These are phyloP conservation scores for Drosophila differens DNA, from an alignment of 2,888 invertebrate genomes.

Conservation along the genomic window DNA sequence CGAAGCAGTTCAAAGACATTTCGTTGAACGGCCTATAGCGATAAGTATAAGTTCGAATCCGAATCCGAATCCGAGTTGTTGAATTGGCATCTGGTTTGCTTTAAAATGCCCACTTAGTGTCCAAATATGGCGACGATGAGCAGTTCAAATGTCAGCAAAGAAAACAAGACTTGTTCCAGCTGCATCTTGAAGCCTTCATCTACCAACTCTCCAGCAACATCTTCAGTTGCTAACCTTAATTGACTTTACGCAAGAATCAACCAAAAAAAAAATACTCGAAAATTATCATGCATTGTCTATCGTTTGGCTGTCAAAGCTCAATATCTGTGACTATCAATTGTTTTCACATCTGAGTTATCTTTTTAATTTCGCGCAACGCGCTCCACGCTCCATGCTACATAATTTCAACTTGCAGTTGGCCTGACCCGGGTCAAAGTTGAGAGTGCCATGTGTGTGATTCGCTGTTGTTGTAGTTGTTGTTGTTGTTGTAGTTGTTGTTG, in stretches of 20 bases:
- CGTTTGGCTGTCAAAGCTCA: constrained; percentile 78
- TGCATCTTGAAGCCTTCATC: constrained; percentile 63
- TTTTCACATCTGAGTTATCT: constrained; percentile 83
- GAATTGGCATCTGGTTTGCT: constrained; percentile 52
- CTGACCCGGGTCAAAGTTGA: constrained; percentile 81
- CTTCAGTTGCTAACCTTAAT: constrained; percentile 63
- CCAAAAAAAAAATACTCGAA: constrained; percentile 38
- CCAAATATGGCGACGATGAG: constrained; percentile 64
- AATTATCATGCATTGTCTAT: constrained; percentile 76
- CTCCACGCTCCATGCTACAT: constrained; percentile 58
- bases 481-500: constrained; percentile 2
- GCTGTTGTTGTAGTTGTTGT: constrained; percentile 30
- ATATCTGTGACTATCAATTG: constrained; percentile 81
- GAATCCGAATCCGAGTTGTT: neutral
- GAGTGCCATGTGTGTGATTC: constrained; percentile 53
- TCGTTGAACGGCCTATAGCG: constrained; percentile 61
- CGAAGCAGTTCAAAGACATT: constrained; percentile 65
- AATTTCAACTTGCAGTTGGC: constrained; percentile 68
- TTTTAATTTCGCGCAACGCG: constrained; percentile 75
- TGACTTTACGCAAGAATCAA: constrained; percentile 71
- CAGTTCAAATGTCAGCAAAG: constrained; percentile 62
- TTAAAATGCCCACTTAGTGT: constrained; percentile 59
- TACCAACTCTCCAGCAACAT: constrained; percentile 19
- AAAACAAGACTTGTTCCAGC: constrained; percentile 49
- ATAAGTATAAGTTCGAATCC: constrained; percentile 27